phyloP scores from a whole-genome alignment of 2,888 invertebrate species.

The Cantharis lateralis region DNA sequence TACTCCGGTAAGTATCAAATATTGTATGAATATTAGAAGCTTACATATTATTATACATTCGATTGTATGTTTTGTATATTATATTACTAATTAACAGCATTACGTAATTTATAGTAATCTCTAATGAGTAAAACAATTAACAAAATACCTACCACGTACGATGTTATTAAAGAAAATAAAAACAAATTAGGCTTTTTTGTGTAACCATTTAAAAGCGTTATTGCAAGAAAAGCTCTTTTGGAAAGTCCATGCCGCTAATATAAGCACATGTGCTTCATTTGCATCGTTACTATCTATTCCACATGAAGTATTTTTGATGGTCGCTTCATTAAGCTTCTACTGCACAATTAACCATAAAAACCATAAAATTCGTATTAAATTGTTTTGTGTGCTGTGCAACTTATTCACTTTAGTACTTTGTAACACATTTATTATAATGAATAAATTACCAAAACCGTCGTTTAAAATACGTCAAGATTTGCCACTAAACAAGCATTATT shows the following conservation, averaged over 20 bases:
- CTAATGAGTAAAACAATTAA: neutral
- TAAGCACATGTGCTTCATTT: constrained; percentile 42
- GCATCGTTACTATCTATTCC: constrained; percentile 43
- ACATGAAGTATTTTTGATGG: constrained; percentile 35
- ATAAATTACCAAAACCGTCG: constrained; percentile 3
- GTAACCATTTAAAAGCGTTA: neutral
- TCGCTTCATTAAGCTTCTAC: constrained; percentile 31
- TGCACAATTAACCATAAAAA: constrained; percentile 29
- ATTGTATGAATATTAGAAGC: too few relatives aligned
- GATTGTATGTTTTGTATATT: neutral
- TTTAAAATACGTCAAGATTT: neutral
- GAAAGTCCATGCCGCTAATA: constrained; percentile 33
- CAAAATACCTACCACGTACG: neutral
- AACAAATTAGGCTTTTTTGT: neutral
- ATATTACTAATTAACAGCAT: neutral
- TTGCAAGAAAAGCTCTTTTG: neutral
- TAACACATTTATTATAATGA: constrained; percentile 12
- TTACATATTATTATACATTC: too few relatives aligned
- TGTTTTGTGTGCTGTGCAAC: constrained; percentile 12
- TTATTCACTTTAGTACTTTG: constrained; percentile 3
- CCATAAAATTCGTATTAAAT: constrained; percentile 22
- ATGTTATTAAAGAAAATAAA: neutral
- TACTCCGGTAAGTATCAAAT: neutral
- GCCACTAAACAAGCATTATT: neutral
- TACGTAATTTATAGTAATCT: neutral